Base-by-base conservation (phyloP, 2,113 vertebrate species). In the Malurus elegans region DNA sequence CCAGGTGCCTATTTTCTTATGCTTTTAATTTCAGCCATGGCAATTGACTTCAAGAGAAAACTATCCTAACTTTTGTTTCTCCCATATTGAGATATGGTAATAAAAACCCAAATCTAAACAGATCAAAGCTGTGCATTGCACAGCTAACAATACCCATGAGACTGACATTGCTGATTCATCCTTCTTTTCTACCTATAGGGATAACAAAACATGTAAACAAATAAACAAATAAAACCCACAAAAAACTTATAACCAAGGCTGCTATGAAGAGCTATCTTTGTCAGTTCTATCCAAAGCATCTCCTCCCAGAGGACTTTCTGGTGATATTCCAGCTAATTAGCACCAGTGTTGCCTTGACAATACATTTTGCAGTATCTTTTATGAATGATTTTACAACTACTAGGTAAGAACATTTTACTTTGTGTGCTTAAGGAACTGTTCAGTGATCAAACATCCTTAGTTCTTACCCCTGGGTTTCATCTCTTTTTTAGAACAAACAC, bases 191-290 rank as follows among this genome's bases (percentile, higher is more conserved):
- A 51, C 9, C 14, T 48, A 14, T 6, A 29, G 31, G 16, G 47
- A 51, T 17, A 64, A 42, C 19, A 67, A 40, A 19, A 9, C n/a
- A 9, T 19, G 36, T 26, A 58, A 23, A 15, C 8, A 72, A 40
- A 42, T 5, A 18, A 65, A 29, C 14, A 26, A 76, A 58, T 10
- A 48, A 24, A 66, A 15, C 0, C 0, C 21, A 75, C 18, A 60
- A 34, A 78, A 83, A 28, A 3, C 6, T n/a, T 70, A 42, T 18
- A 80, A 7, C 7, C 23, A 60, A 32, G 34, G 60, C 8, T 32
- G 7, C 24, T 73, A 21, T 4, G 2, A 91, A 79, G 29, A 75
- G 12, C 12, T 66, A 2, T 47, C 26, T 79, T 72, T 69, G 8
- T 69, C 40, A 83, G 18, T 25, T 18, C 11, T 16, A 88, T 50